Conservation (phyloP, 2,888 invertebrate species). For the Pycnomerus fuliginosus region DNA sequence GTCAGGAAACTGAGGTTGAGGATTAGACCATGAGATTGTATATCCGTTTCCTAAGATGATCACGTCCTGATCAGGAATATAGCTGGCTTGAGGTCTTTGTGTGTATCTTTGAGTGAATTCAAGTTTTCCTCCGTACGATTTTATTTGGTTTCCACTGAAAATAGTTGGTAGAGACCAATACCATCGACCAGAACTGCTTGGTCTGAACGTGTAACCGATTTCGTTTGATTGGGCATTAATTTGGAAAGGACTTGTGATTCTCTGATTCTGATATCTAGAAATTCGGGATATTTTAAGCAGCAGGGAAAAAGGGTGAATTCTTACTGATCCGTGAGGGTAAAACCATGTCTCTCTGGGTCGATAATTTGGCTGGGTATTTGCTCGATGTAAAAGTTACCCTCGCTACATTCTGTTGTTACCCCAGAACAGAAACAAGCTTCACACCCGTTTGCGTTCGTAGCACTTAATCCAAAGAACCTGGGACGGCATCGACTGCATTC, state of each 20-base stretch:
- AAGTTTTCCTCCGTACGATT: slow-evolving; percentile 85
- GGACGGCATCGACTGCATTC: slow-evolving; percentile 76
- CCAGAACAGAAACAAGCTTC: slow-evolving; percentile 87
- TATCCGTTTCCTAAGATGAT: slow-evolving; percentile 77
- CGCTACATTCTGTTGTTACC: slow-evolving; percentile 71
- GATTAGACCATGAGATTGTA: slow-evolving; percentile 75
- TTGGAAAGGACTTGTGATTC: slow-evolving; percentile 54
- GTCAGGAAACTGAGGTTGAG: slow-evolving; percentile 58
- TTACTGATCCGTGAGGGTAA: slow-evolving; percentile 64
- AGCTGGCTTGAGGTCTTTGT: slow-evolving; percentile 53
- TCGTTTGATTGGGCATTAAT: slow-evolving; percentile 60
- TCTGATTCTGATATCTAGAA: slow-evolving; percentile 48
- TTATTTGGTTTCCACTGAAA: slow-evolving; percentile 73
- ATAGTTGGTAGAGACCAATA: slow-evolving; percentile 76
- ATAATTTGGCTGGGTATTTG: slow-evolving; percentile 67
- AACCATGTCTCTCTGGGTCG: slow-evolving; percentile 58
- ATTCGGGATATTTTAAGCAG: neutral
- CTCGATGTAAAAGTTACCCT: slow-evolving; percentile 63
- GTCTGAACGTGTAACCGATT: slow-evolving; percentile 60
- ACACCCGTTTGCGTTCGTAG: slow-evolving; percentile 74
- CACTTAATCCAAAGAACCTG: slow-evolving; percentile 76
- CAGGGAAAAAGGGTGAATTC: slow-evolving; percentile 12
- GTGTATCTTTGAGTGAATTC: slow-evolving; percentile 73
- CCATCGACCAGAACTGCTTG: slow-evolving; percentile 54
- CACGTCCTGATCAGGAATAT: slow-evolving; percentile 73